Percentiles rank a stretch among this genome's conserved stretches.
phyloP scores from a whole-genome alignment of 2,888 invertebrate species.

The Callyntrura sp. region DNA sequence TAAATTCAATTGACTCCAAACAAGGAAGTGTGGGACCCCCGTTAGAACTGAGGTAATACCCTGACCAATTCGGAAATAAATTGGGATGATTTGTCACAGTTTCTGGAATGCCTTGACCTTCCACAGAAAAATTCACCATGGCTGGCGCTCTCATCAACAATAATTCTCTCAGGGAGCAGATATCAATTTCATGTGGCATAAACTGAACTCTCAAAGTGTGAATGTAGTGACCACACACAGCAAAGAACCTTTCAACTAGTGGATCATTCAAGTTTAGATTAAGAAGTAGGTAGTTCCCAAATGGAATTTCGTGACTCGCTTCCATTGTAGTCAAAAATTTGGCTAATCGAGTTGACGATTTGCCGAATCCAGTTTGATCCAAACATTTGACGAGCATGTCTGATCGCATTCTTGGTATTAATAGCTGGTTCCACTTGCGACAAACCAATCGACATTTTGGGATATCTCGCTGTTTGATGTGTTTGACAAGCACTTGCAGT shows the following conservation, averaged over 20 bases:
- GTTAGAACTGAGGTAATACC: slow-evolving; percentile 18
- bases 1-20: slow-evolving; percentile 70
- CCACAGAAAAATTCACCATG: slow-evolving; percentile 73
- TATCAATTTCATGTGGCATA: slow-evolving; percentile 78
- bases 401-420: slow-evolving; percentile 68
- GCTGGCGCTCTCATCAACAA: slow-evolving; percentile 74
- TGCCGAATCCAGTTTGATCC: slow-evolving; percentile 70
- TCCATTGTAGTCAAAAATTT: slow-evolving; percentile 70
- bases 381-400: slow-evolving; percentile 71
- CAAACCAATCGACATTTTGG: slow-evolving; percentile 77
- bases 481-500: slow-evolving; percentile 64
- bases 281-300: slow-evolving; percentile 75
- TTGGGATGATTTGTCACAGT: slow-evolving; percentile 76
- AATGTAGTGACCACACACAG: slow-evolving; percentile 75
- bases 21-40: slow-evolving; percentile 62
- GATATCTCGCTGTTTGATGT: slow-evolving; percentile 64
- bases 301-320: slow-evolving; percentile 74
- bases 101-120: slow-evolving; percentile 79
- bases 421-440: slow-evolving; percentile 75
- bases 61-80: slow-evolving; percentile 74
- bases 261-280: slow-evolving; percentile 76
- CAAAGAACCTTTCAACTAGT: slow-evolving; percentile 77
- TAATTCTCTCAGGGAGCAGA: slow-evolving; percentile 77
- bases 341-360: slow-evolving; percentile 59
- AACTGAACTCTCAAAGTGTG: slow-evolving; percentile 73